Base-by-base conservation (phyloP, 2,113 vertebrate species). In the Cairina moschata region DNA sequence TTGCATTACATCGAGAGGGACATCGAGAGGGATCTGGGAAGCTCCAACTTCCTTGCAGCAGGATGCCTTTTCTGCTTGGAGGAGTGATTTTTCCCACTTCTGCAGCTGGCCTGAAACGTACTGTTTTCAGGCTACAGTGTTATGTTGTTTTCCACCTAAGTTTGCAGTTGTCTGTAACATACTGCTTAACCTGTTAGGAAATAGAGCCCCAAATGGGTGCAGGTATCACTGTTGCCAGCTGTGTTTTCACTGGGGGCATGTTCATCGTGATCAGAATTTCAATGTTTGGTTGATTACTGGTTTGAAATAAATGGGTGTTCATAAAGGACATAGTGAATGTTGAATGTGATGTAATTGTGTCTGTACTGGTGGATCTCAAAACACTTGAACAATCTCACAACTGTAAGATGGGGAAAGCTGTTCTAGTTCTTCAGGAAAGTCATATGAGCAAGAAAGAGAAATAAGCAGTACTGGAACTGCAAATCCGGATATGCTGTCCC, bases 1-100 rank as follows among this genome's bases (percentile, higher is more conserved):
- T 69, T 88, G 44, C 56, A 5, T 10, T 3, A 1, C 22, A 1
- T 0, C 1, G 1, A 68, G 66, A 69, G 46, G 40, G 17, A 1
- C 22, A 1, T 0, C 1, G 1, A 68, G 66, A 69, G 46, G 40
- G 17, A 7, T 28, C 26, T 44, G 23, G 23, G 42, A 32, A 68
- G 69, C 66, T 74, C 44, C 13, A 29, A 22, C 25, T 55, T 38
- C 31, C 22, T 55, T 1, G 0, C 29, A 22, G 62, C 34, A 14
- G 36, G 54, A 5, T 63, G 8, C 44, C n/a, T 77, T 40, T n/a
- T 9, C 46, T 73, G 40, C 9, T 6, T 16, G 0, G 3, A 15
- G 2, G 32, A 77, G 1, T 17, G 40, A 9, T 13, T 58, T 29
- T n/a, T 25, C 5, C 36, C 8, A 5, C 54, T 50, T 79, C 29